Evolutionary conservation across 2,113 vertebrate genomes (phyloP).

Genomic region (Ptilonorhynchus violaceus): DNA sequence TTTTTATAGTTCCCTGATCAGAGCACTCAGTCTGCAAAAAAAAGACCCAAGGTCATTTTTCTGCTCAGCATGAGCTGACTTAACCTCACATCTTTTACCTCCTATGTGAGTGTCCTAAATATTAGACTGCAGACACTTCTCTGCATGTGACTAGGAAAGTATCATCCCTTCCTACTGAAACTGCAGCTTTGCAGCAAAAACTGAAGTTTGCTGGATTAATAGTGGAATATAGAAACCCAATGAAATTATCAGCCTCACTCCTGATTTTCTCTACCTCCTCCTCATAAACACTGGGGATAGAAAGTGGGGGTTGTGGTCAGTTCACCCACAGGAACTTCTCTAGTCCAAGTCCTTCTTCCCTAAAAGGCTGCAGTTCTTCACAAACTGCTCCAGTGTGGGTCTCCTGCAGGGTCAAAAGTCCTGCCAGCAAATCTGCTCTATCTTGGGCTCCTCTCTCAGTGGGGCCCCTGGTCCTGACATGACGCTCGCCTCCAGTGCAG

Average conservation of each 20-base stretch:
- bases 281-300: neutral
- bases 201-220: neutral
- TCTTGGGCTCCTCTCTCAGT: neutral
- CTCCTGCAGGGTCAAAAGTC: neutral
- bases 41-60: conserved; percentile 17
- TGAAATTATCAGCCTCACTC: neutral
- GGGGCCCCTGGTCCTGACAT: accelerated
- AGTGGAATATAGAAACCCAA: neutral
- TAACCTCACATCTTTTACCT: conserved; percentile 23
- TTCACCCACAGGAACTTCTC: neutral
- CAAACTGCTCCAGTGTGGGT: neutral
- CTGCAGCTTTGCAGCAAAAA: neutral
- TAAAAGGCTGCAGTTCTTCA: neutral
- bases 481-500: accelerated
- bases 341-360: neutral
- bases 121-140: conserved; percentile 14
- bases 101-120: conserved; percentile 31
- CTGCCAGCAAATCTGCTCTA: neutral
- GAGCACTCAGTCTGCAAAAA: neutral
- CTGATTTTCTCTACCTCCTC: neutral
- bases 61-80: conserved; percentile 17
- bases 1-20: neutral
- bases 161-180: conserved; percentile 10
- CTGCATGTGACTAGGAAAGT: neutral
- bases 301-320: neutral